Percentiles rank a stretch among this genome's conserved stretches.
phyloP scores from a whole-genome alignment of 1,140 invertebrate genomes.

The Teleopsis dalmanni region DNA sequence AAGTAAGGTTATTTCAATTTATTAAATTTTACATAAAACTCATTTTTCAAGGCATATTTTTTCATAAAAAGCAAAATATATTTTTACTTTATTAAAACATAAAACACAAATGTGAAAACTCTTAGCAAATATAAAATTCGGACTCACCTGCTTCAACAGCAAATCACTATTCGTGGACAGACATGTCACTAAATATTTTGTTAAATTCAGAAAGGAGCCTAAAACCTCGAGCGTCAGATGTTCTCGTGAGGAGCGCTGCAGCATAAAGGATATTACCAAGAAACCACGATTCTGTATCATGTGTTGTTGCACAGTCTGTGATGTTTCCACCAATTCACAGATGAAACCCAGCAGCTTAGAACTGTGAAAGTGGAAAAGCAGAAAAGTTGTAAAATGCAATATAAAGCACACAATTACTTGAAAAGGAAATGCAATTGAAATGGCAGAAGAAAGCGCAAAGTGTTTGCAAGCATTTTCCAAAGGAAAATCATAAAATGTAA shows the following conservation, averaged over 20 bases:
- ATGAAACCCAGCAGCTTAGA: slow-evolving; percentile 95
- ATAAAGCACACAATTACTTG: not conserved
- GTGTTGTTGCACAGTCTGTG: slow-evolving; percentile 95
- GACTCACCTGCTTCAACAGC: slow-evolving; percentile 84
- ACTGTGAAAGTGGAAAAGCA: slow-evolving; percentile 65
- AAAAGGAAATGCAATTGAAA: not conserved
- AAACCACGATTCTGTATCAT: slow-evolving; percentile 96
- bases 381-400: no score
- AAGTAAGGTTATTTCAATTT: not conserved
- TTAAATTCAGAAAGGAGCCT: slow-evolving; percentile 86
- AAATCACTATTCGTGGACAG: slow-evolving; percentile 88
- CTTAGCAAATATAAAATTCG: no score
- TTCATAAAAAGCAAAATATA: no score
- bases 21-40: no score
- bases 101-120: no score
- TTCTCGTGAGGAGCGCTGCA: slow-evolving; percentile 87
- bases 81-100: no score
- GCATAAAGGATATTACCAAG: slow-evolving; percentile 93
- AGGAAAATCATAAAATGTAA: no score
- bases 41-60: no score
- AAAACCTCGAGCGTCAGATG: slow-evolving; percentile 91
- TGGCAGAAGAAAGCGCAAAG: not conserved
- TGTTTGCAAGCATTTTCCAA: no score
- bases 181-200: slow-evolving; percentile 93
- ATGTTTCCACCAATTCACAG: slow-evolving; percentile 93